Evolutionary conservation across 2,797 vertebrate species (phyloP), one percentile per base, ranked within the genome.

Genomic region (Helicolenus hilgendorfi): DNA sequence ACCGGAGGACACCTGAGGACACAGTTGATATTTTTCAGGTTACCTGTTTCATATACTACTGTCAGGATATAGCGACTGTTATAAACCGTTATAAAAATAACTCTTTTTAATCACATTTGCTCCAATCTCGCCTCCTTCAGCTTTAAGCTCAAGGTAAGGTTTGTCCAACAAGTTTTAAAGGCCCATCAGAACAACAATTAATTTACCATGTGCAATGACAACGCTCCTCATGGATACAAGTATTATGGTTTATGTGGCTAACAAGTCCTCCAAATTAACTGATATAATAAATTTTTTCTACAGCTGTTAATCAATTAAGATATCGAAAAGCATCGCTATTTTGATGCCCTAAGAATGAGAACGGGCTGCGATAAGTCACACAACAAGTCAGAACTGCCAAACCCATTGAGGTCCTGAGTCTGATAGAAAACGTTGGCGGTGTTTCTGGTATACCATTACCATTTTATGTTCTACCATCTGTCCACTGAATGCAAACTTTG

Each of bases 381-480:
- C 3, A 53, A 53, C 7, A 22, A 53, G 49, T 53, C 20, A 15
- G 49, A n/a, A 53, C 20, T n/a, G 18, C 49, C 49, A n/a, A 53
- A 53, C 9, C n/a, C 49, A 53, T 9, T 53, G 20, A 53, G 49
- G 49, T 9, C 20, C 8, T n/a, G 49, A 53, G 29, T 53, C 20
- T 53, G 15, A 49, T 49, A n/a, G 20, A 53, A 53, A 20, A 24
- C 53, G 38, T 74, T 72, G 68, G 77, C 76, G 0, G 2, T 74
- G 68, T 84, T 81, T 77, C 72, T 76, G 60, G n/a, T 77, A 41
- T 15, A 64, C 27, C 58, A 73, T 79, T 80, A 85, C 35, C 4
- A 26, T 78, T 85, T 85, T 75, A 77, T 79, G 62, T 36, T 74
- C 26, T 14, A 49, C 84, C 79, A 87, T 85, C 86, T 89, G 86